Evolutionary conservation across 2,113 vertebrate species (phyloP), one percentile per base, ranked within the genome.

Genomic region (Gopherus evgoodei): DNA sequence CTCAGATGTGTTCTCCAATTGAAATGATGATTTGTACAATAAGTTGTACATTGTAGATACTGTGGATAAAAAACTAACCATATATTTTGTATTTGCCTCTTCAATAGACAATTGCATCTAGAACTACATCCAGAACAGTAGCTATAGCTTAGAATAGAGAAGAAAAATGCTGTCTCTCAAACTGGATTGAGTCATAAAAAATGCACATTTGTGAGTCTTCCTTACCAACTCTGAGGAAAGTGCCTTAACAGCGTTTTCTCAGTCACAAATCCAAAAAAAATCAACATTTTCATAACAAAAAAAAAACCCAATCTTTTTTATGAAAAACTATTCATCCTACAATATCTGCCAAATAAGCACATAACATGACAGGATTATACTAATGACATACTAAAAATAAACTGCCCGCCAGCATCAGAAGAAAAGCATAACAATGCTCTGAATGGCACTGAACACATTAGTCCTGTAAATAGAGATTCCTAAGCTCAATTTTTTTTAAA

Each of bases 331-430:
- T 38, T 72, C 65, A 72, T 72, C 35, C n/a, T 11, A 72, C 35
- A 72, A 6, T 38, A 91, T 81, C 90, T 76, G 80, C 69, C 91
- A 92, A 93, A 89, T 92, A 25, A 92, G 86, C 72, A 82, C 2
- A 93, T 69, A 91, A 81, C 10, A 88, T 52, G 81, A 81, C 22
- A 47, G 84, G 50, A 84, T 86, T 94, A 96, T 93, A 96, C 94
- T 76, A 96, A 88, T 31, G 91, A 91, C 83, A 92, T 29, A 84
- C 87, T 91, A 93, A 95, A 95, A 96, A 90, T 13, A 91, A 89
- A n/a, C 5, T 69, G 49, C 5, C 2, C 84, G 54, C 47, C 25
- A 59, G 4, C 8, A 19, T 88, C 92, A 95, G 91, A 84, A 85
- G 75, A 92, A 96, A 91, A 87, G 76, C 75, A 79, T 85, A 91